Base-by-base conservation (phyloP, 2,113 vertebrate genomes). In the Chamaetylas fuelleborni region DNA sequence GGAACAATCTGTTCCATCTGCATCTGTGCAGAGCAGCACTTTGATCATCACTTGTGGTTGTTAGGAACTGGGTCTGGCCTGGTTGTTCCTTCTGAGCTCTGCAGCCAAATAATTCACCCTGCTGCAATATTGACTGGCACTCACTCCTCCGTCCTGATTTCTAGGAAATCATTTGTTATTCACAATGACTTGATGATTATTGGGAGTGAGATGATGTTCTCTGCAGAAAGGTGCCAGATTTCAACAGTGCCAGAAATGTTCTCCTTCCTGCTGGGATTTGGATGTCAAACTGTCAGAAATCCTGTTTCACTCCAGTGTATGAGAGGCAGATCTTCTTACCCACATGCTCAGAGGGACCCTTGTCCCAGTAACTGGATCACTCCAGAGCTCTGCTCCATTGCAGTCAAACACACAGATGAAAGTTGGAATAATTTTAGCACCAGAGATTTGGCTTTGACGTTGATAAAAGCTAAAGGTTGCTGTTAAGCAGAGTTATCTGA, bases 1-100 rank as follows among this genome's bases (percentile, higher is more conserved):
- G 67, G 86, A 93, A 92, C 92, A 81, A 81, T 92, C 86, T 92
- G 92, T 84, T 91, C 96, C 65, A 47, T 91, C 91, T 86, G 90
- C 56, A 66, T 54, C 84, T 86, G 51, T 31, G 2, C 0, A 0
- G 26, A 72, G 95, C 78, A 72, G 95, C 78, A 7, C 82, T 88
- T 86, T 70, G 90, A 81, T 93, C 92, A 61, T 38, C 71, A 4
- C 62, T 38, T 5, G 24, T 34, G 83, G 56, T 81, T 81, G 8
- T 47, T 15, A 23, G 60, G 47, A 86, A 23, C 58, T 56, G 77
- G 71, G 26, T 31, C 71, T 56, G 58, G 62, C 45, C 61, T 36
- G 82, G 43, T 11, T 66, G 53, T 14, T 93, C 67, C 86, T 58
- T 23, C 28, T 13, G 43, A 83, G 73, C 45, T 81, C 71, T 34